Conservation (phyloP, 2,113 vertebrate species). For the Brachypodius melanocephalos region DNA sequence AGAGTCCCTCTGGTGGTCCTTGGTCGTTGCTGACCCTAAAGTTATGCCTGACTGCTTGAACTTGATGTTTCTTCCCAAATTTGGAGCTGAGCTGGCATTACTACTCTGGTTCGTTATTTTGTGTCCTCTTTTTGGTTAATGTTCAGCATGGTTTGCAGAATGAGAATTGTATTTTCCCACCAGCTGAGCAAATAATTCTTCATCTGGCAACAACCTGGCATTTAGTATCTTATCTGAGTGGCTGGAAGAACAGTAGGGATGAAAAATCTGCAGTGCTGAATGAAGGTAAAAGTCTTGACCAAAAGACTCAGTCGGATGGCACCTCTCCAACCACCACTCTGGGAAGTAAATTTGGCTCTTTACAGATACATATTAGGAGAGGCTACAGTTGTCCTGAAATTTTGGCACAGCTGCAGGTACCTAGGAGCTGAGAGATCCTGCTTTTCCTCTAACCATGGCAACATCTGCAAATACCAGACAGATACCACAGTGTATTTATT, state of each 20-base stretch:
- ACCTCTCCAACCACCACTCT: not conserved
- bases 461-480: not conserved
- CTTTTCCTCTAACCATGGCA: not conserved
- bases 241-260: not conserved
- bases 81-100: not conserved
- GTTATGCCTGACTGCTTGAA: not conserved
- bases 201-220: not conserved
- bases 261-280: not conserved
- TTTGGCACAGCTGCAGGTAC: fast-evolving
- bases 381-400: not conserved
- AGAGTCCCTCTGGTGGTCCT: not conserved
- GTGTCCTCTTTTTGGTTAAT: not conserved
- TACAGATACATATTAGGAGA: not conserved
- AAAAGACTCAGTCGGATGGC: not conserved
- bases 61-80: not conserved
- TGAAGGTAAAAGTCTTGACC: not conserved
- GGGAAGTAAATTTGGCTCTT: not conserved
- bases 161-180: not conserved
- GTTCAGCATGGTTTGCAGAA: not conserved
- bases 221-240: not conserved
- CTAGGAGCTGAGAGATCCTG: not conserved
- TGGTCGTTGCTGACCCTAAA: fast-evolving
- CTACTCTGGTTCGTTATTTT: not conserved
- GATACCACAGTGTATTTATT: not conserved
- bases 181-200: not conserved